Conservation (phyloP, 2,888 invertebrate genomes). For the Chrysolina americana region DNA sequence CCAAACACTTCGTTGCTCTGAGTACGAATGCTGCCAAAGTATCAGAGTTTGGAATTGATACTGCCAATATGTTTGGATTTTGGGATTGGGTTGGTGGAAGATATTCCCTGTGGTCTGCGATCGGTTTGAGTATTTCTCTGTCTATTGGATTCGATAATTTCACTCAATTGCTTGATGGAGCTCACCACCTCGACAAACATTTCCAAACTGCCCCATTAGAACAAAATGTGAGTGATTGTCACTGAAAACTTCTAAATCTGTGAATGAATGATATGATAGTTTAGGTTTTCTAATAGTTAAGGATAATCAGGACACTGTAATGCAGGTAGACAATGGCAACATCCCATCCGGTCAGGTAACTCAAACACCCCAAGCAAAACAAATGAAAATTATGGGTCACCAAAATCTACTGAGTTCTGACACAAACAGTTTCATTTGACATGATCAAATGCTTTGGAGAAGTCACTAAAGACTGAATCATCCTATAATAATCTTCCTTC, state of each 20-base stretch:
- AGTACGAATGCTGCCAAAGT: slow-evolving; percentile 96
- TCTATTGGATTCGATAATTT: slow-evolving; percentile 97
- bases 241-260: neutral
- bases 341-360: too few relatives aligned
- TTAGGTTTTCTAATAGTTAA: neutral
- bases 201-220: slow-evolving; percentile 89
- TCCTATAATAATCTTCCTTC: too few relatives aligned
- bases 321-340: too few relatives aligned
- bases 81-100: slow-evolving; percentile 99
- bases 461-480: too few relatives aligned
- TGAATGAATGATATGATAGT: neutral
- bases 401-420: too few relatives aligned
- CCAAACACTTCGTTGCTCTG: slow-evolving; percentile 98
- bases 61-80: slow-evolving; percentile 99
- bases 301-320: too few relatives aligned
- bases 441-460: too few relatives aligned
- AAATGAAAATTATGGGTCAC: too few relatives aligned
- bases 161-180: slow-evolving; percentile 91
- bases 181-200: slow-evolving; percentile 94
- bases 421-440: too few relatives aligned
- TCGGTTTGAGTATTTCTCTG: slow-evolving; percentile 95
- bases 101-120: slow-evolving; percentile 98
- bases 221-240: slow-evolving; percentile 81
- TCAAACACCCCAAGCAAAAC: too few relatives aligned
- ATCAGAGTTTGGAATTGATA: slow-evolving; percentile 97